Base-by-base conservation (phyloP, 2,113 vertebrate species). In the Tetrao urogallus region DNA sequence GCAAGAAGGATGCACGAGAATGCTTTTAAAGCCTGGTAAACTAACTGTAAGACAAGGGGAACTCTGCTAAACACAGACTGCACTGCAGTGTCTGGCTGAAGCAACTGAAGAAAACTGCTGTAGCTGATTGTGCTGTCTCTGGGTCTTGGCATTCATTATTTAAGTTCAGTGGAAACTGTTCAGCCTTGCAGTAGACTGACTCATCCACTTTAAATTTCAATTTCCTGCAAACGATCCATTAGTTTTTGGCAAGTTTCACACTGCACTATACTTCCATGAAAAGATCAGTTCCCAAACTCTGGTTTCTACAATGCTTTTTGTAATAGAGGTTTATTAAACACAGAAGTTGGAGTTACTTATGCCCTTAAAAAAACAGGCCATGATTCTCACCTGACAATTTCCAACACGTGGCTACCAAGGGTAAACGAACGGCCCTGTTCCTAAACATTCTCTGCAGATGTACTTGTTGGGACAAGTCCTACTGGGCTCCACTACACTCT, bases 151-250 rank as follows among this genome's bases (percentile, higher is more conserved):
- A 97, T 96, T 97, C 92, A 96, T 98, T 97, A 98, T 96, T 97
- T 96, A 97, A 97, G 90, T 96, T 95, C 89, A 97, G 93, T 97
- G 96, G 97, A 97, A 97, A 98, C 78, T 96, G 92, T 92, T 92
- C 93, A 65, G 93, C 95, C 96, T 96, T 97, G 94, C 96, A 97
- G 96, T 87, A 94, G 94, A 96, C 97, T 98, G 97, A 97, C 97
- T 97, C 97, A 98, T 95, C 91, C 93, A 96, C 95, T 97, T 97
- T 94, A 97, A 96, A 93, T 97, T 98, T 91, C 84, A 95, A 96
- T 96, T 98, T 97, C 97, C 97, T 96, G 97, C 96, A 96, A 98
- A 95, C 20, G 56, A 97, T 95, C 96, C 96, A 96, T 97, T 97
- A 90, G 82, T 88, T 97, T 97, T 95, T 97, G 97, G 97, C 96